Conservation (phyloP, 2,113 vertebrate genomes). For the Barbus barbus region DNA sequence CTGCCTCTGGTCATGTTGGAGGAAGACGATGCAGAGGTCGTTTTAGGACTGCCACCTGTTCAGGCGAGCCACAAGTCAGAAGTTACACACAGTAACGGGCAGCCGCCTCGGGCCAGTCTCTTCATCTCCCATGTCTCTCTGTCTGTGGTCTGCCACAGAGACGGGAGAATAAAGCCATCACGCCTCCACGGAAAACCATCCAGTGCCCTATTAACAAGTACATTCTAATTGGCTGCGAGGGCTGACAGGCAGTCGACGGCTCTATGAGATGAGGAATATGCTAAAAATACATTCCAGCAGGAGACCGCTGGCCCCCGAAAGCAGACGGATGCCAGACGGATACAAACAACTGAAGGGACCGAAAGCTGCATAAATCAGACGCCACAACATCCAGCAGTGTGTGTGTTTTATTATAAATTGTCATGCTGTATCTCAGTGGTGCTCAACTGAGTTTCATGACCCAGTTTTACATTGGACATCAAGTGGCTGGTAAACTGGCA, state of each 20-base stretch:
- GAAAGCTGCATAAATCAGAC: conserved; percentile 60
- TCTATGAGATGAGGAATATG: conserved; percentile 29
- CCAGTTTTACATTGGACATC: neutral
- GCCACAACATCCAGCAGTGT: conserved; percentile 32
- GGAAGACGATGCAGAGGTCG: conserved; percentile 57
- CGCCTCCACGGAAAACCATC: conserved; percentile 35
- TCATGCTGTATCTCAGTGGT: neutral
- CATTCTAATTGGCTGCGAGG: conserved; percentile 66
- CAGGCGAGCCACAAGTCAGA: neutral
- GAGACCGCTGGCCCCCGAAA: conserved; percentile 26
- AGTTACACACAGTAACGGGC: neutral
- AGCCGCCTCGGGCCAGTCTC: conserved; percentile 2
- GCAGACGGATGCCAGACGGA: conserved; percentile 52
- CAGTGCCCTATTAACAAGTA: conserved; percentile 65
- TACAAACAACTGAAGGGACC: conserved; percentile 64
- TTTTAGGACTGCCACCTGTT: conserved; percentile 39
- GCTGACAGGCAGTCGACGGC: conserved; percentile 54
- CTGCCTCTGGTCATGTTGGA: neutral
- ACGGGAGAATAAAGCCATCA: conserved; percentile 60
- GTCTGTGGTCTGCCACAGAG: conserved; percentile 7
- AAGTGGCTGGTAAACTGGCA: neutral
- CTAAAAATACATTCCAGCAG: conserved; percentile 56
- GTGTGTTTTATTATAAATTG: conserved; percentile 7
- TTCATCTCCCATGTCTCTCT: conserved; percentile 34
- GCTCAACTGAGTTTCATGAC: neutral